phyloP scores from a whole-genome alignment of 1,140 invertebrate species.

The Yoshiicerus persimilis region DNA sequence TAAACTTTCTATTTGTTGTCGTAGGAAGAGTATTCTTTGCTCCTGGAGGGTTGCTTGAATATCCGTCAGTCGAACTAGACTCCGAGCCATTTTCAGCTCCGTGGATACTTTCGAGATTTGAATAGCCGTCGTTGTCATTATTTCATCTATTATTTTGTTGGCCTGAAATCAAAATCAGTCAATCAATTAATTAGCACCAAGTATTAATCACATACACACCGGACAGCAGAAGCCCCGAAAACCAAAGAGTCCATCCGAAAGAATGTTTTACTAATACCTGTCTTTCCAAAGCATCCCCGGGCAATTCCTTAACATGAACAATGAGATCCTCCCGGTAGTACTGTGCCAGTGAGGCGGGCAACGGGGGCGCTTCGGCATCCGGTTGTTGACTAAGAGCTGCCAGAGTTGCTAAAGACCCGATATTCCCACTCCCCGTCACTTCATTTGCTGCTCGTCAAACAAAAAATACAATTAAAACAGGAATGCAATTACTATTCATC shows the following conservation, averaged over 20 bases:
- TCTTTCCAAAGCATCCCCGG: constrained; percentile 87
- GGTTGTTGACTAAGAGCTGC: not conserved
- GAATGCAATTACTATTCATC: too few relatives aligned
- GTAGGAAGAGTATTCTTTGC: constrained; percentile 91
- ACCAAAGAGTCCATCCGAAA: too few relatives aligned
- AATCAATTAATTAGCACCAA: not conserved
- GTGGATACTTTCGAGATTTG: constrained; percentile 90
- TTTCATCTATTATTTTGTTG: constrained; percentile 80
- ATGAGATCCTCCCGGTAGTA: constrained; percentile 89
- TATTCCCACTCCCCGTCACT: constrained; percentile 36
- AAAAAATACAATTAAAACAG: not conserved
- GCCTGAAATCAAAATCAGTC: constrained; percentile 62
- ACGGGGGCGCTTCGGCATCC: constrained; percentile 59
- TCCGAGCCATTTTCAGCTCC: constrained; percentile 90
- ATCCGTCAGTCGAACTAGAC: constrained; percentile 89
- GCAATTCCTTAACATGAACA: constrained; percentile 87
- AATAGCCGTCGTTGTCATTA: constrained; percentile 78
- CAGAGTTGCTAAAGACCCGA: constrained; percentile 49
- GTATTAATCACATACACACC: not conserved
- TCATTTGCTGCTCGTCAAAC: not conserved
- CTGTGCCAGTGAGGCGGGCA: constrained; percentile 86
- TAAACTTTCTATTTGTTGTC: constrained; percentile 83
- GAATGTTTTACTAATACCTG: constrained; percentile 65
- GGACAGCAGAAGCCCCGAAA: not conserved
- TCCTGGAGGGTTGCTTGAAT: constrained; percentile 95